Evolutionary conservation across 1,140 invertebrate species (phyloP), one percentile per base, ranked within the genome.

Genomic region (Lucilia cuprina): DNA sequence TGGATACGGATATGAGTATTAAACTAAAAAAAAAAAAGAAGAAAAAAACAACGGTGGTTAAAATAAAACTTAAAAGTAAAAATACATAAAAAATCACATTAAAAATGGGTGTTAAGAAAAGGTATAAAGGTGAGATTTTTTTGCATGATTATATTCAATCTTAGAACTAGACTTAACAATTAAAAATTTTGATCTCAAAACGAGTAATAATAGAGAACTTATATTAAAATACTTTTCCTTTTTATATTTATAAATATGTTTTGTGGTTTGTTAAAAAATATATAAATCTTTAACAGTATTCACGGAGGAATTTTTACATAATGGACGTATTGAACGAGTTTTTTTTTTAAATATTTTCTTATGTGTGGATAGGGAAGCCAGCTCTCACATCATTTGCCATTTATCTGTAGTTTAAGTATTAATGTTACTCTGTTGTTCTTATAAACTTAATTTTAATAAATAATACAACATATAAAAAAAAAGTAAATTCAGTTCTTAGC

Each of bases 151-250:
- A 21, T 21, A 10, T 5, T 55, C 17, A 55, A 55, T 70, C 21
- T 70, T 70, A 70, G 19, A 19, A 70, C 65, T 70, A 70, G 65
- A 21, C n/a, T 21, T 70, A 70, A 70, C 65, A 70, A 70, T 70
- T 60, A 60, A 14, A 60, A 60, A 60, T 60, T 60, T 60, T 60
- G 55, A 60, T 60, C 55, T 60, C n/a, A 60, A 60, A 41, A 41
- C 41, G 41, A 41, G 41, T 10, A 55, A 55, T 55, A 55, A 55
- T 55, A 55, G 12, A 41, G 41, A 55, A 55, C 50, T 55, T 55
- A 55, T 55, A 55, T 17, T 55, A 55, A 55, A 55, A 55, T 55
- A 55, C 50, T 55, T 55, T 55, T 14, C 12, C 17, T 7, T 55
- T 14, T 55, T 55, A 55, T 30, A 30, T 30, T n/a, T n/a, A n/a